Conservation (phyloP, 2,888 invertebrate genomes). For the Byasa hedistus region DNA sequence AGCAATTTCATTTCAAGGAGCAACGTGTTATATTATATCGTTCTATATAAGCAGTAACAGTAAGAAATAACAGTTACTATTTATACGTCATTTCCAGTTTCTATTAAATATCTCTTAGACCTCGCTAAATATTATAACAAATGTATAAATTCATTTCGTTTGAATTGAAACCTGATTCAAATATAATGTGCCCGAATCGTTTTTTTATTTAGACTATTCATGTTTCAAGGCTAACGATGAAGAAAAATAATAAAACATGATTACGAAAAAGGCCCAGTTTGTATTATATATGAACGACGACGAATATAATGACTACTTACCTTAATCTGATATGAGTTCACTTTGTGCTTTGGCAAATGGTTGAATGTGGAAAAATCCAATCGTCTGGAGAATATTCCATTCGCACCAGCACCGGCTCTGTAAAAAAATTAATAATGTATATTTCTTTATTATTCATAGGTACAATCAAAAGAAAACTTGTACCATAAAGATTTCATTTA, state of each 20-base stretch:
- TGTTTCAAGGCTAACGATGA: not conserved
- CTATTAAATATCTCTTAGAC: no score
- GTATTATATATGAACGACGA: not conserved
- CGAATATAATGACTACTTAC: slow-evolving; percentile 79
- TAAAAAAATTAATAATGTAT: slow-evolving; percentile 49
- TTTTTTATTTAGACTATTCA: not conserved
- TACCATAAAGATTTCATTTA: not conserved
- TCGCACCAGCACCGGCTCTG: slow-evolving; percentile 93
- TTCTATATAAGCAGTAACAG: no score
- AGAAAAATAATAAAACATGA: not conserved
- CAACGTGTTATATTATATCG: no score
- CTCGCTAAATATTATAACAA: no score
- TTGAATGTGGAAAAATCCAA: slow-evolving; percentile 97
- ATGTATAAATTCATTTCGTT: no score
- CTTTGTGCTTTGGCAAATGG: slow-evolving; percentile 94
- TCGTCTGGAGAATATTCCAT: slow-evolving; percentile 95
- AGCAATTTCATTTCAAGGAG: no score
- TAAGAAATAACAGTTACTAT: no score
- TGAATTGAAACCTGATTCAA: no score
- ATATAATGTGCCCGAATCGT: not conserved
- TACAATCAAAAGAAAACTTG: no score
- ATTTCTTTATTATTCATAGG: not conserved
- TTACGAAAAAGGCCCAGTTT: not conserved
- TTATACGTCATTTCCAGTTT: no score
- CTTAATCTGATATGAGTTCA: slow-evolving; percentile 99